A percentile compares a stretch with the other conserved stretches of the same genome.
Conservation (phyloP, 2,797 vertebrate genomes). For the Naso thynnoides region DNA sequence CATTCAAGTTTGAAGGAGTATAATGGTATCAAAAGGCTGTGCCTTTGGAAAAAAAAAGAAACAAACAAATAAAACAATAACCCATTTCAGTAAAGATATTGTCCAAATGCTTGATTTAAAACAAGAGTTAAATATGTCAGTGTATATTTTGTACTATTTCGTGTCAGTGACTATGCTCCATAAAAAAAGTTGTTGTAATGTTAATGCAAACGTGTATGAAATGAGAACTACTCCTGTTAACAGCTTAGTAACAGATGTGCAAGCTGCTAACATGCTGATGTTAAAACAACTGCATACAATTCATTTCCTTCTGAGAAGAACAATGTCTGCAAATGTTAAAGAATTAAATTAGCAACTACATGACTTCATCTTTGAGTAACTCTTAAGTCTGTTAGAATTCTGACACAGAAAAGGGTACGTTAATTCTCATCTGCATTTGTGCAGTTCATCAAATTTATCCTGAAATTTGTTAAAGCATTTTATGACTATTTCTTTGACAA, state of each 20-base stretch:
- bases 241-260: not conserved
- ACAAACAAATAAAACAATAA: conserved; percentile 12
- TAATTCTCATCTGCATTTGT: conserved; percentile 6
- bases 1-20: conserved; percentile 18
- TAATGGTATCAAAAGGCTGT: conserved; percentile 13
- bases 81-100: not conserved
- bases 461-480: not conserved
- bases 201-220: conserved; percentile 17
- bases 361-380: not conserved
- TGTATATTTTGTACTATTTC: not conserved
- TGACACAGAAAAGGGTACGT: not conserved
- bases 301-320: not conserved
- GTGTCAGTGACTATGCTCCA: not conserved
- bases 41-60: too few relatives aligned
- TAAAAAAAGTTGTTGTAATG: not conserved
- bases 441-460: not conserved
- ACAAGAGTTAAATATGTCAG: not conserved
- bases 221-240: conserved; percentile 1
- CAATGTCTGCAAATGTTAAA: conserved; percentile 4
- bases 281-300: conserved; percentile 1
- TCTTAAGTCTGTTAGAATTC: not conserved
- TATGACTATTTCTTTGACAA: not conserved
- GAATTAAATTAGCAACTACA: not conserved
- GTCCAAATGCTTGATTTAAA: not conserved
- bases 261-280: conserved; percentile 8